Percentiles rank a stretch among this genome's conserved stretches.
Conservation (phyloP, 2,113 vertebrate species). For the Nanorana parkeri region DNA sequence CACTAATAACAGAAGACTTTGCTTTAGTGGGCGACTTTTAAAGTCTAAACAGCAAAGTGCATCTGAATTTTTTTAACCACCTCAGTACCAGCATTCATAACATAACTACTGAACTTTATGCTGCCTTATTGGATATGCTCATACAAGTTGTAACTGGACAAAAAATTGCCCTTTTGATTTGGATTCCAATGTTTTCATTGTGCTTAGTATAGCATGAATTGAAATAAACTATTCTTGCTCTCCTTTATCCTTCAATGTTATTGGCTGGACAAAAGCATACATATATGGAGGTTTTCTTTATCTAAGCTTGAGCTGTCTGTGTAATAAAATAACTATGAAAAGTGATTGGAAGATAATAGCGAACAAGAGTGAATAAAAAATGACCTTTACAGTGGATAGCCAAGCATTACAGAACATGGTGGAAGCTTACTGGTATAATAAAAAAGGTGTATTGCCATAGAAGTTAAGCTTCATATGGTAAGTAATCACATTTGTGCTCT, state of each 20-base stretch:
- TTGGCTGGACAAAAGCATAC: conserved; percentile 1
- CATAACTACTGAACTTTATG: no score
- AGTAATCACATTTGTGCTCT: neutral
- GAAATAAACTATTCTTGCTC: neutral
- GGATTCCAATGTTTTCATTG: no score
- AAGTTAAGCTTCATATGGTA: neutral
- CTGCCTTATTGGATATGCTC: no score
- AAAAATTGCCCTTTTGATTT: no score
- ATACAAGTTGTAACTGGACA: no score
- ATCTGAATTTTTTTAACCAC: no score
- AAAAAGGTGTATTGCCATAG: neutral
- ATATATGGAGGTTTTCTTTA: neutral
- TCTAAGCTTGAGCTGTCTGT: neutral
- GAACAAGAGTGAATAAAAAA: conserved; percentile 8
- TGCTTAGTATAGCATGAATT: neutral
- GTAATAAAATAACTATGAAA: conserved; percentile 1
- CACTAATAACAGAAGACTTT: no score
- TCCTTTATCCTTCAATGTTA: neutral
- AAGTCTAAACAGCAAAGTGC: no score
- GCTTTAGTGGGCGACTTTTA: no score
- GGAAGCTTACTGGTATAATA: conserved; percentile 8
- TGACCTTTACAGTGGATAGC: conserved; percentile 23
- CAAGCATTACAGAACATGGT: neutral
- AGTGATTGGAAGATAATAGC: neutral
- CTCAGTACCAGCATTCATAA: no score